These are phyloP conservation scores for Rattus norvegicus DNA, from an alignment of 2,113 vertebrate genomes.

Conservation along the genomic window GRCr8 NC_086024.1:37480501-37481000, in stretches of 20 bases:
- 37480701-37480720: constrained; percentile 91
- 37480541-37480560: background rate
- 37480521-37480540: background rate
- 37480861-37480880: background rate
- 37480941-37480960: background rate
- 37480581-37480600: background rate
- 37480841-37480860: background rate
- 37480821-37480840: background rate
- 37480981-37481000: constrained; percentile 61
- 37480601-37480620: constrained; percentile 87
- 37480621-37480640: constrained; percentile 90
- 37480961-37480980: constrained; percentile 36
- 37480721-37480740: constrained; percentile 90
- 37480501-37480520: background rate
- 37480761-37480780: background rate
- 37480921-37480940: constrained; percentile 49
- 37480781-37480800: background rate
- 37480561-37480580: constrained; percentile 8
- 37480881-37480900: background rate
- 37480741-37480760: background rate
- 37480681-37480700: constrained; percentile 92
- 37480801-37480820: background rate
- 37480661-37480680: constrained; percentile 84
- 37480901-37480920: constrained; percentile 36
- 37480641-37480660: constrained; percentile 94